Conservation (phyloP, 1,140 invertebrate species). For the Tribolium madens region DNA sequence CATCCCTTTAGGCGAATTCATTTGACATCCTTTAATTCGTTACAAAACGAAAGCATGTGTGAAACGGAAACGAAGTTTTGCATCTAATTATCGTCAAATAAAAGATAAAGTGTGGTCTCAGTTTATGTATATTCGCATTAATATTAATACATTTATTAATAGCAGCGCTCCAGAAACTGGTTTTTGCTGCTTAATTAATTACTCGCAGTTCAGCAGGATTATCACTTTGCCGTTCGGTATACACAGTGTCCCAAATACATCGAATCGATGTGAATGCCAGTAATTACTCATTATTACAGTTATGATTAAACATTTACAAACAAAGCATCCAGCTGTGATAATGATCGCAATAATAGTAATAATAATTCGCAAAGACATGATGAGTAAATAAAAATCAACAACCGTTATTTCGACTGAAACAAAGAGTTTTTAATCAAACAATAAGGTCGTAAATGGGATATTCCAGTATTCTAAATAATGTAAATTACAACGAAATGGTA, state of each 20-base stretch:
- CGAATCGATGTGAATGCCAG: not conserved
- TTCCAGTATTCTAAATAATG: slow-evolving; percentile 54
- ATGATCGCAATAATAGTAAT: slow-evolving; percentile 6
- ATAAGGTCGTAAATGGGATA: slow-evolving; percentile 36
- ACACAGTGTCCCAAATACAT: too few species aligned
- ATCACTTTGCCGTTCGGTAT: not conserved
- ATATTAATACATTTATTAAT: slow-evolving; percentile 30
- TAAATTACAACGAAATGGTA: slow-evolving; percentile 61
- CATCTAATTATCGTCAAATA: slow-evolving; percentile 28
- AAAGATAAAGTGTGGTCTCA: slow-evolving; percentile 1
- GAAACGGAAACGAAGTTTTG: slow-evolving; percentile 31
- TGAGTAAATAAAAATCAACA: slow-evolving; percentile 14
- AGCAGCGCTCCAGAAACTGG: too few species aligned
- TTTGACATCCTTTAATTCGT: slow-evolving; percentile 19
- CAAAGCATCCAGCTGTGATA: not conserved
- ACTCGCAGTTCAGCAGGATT: not conserved
- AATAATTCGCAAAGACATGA: slow-evolving; percentile 8
- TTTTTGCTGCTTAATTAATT: slow-evolving; percentile 23
- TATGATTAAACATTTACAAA: slow-evolving; percentile 28
- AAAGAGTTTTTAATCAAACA: slow-evolving; percentile 40
- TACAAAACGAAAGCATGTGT: slow-evolving; percentile 12
- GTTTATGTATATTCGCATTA: slow-evolving; percentile 29
- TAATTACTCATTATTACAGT: slow-evolving; percentile 1
- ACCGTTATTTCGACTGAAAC: slow-evolving; percentile 9
- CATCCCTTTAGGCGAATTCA: not conserved